Conservation (phyloP, 1,140 invertebrate genomes). For the Brachionus paranguensis region DNA sequence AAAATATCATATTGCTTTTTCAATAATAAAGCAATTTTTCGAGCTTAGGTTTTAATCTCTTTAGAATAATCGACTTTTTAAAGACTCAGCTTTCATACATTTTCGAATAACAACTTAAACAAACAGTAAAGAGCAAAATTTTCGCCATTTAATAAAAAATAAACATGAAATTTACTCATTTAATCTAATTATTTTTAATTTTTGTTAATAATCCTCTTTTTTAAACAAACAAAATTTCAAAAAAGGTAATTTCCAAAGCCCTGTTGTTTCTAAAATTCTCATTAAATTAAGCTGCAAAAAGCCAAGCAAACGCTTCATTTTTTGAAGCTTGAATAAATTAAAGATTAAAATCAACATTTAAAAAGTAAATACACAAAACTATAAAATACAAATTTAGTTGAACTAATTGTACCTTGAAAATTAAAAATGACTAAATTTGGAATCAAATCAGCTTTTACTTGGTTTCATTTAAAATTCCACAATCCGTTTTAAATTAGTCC, state of each 20-base stretch:
- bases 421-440: not conserved
- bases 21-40: too few species aligned
- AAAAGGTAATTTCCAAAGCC: not conserved
- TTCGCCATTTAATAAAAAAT: not conserved
- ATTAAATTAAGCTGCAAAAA: not conserved
- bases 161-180: not conserved
- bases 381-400: not conserved
- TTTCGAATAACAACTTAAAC: not conserved
- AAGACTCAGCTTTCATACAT: not conserved
- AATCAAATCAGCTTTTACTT: not conserved
- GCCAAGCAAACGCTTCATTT: not conserved
- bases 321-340: not conserved
- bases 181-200: slow-evolving; percentile 4
- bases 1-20: too few species aligned
- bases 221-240: not conserved
- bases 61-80: not conserved
- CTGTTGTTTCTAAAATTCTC: not conserved
- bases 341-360: slow-evolving; percentile 2
- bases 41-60: not conserved
- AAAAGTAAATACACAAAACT: not conserved
- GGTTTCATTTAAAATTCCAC: not conserved
- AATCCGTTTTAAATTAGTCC: not conserved
- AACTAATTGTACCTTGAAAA: not conserved
- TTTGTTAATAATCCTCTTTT: not conserved
- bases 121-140: not conserved